Evolutionary conservation across 2,888 invertebrate species (phyloP).

Genomic region (Spialia ferax): DNA sequence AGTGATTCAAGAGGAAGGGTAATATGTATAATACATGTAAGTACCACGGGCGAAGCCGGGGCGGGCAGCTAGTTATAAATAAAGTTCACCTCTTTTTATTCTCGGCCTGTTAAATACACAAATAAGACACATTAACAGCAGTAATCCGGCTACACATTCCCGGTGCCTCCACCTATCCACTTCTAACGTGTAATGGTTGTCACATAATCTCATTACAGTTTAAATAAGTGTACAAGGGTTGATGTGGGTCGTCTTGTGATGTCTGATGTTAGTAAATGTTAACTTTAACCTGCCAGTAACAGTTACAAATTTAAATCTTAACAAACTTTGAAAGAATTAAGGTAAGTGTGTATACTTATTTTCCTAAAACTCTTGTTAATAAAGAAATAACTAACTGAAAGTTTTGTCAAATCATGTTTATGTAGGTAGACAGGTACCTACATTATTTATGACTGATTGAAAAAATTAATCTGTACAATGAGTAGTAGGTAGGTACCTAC

Average conservation of each 20-base stretch:
- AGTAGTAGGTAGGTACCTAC: no score
- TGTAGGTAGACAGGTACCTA: no score
- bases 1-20: no score
- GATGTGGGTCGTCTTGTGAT: slow-evolving; percentile 64
- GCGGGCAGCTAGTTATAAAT: no score
- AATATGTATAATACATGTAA: no score
- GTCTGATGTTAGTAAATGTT: slow-evolving; percentile 31
- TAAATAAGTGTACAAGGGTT: slow-evolving; percentile 59
- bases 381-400: neutral
- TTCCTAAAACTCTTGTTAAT: neutral
- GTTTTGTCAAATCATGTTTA: neutral
- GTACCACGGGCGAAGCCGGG: no score
- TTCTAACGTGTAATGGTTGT: slow-evolving; percentile 48
- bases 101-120: no score
- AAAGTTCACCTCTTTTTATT: no score
- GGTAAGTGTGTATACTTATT: neutral
- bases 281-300: slow-evolving; percentile 28
- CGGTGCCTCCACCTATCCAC: slow-evolving; percentile 24
- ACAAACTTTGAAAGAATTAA: neutral
- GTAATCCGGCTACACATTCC: slow-evolving; percentile 10
- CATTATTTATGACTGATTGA: no score
- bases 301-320: slow-evolving; percentile 24
- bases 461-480: no score
- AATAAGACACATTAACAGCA: no score
- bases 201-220: slow-evolving; percentile 62